A percentile compares a stretch with the other conserved stretches of the same genome.
These are phyloP conservation scores for Sphenopsis melanotis DNA, from an alignment of 2,797 vertebrate genomes.

Conservation along the genomic window DNA sequence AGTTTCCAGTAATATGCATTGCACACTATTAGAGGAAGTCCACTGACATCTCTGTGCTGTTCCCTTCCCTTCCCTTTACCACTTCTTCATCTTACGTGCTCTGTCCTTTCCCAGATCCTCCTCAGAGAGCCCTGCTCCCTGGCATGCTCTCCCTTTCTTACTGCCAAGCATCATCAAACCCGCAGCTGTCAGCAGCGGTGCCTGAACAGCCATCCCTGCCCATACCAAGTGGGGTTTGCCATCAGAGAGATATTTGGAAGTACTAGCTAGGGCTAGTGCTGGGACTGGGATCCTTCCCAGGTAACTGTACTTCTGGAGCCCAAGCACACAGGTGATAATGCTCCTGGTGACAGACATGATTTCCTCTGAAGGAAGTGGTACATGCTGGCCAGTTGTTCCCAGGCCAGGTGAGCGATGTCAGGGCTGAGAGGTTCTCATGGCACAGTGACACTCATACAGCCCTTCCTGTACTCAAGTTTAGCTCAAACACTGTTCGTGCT, in stretches of 20 bases:
- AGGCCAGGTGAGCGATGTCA: not conserved
- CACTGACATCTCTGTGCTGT: not conserved
- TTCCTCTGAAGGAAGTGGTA: not conserved
- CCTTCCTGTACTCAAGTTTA: not conserved
- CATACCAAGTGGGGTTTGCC: not conserved
- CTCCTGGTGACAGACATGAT: not conserved
- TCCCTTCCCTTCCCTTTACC: not conserved
- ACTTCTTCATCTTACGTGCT: not conserved
- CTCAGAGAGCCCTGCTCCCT: not conserved
- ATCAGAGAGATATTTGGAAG: not conserved
- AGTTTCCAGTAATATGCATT: slow-evolving; percentile 1
- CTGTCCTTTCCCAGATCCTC: not conserved
- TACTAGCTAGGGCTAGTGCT: not conserved
- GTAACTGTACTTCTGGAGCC: not conserved
- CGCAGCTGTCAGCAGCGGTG: not conserved
- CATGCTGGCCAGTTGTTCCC: not conserved
- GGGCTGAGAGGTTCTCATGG: not conserved
- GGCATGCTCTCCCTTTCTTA: not conserved
- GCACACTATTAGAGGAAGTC: slow-evolving; percentile 45
- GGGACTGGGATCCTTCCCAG: not conserved
- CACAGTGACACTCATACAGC: not conserved
- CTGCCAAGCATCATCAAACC: not conserved
- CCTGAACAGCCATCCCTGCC: not conserved
- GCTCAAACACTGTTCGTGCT: not conserved
- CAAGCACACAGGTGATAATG: not conserved